Base-by-base conservation (phyloP, 2,113 vertebrate genomes). In the Chloropsis hardwickii region DNA sequence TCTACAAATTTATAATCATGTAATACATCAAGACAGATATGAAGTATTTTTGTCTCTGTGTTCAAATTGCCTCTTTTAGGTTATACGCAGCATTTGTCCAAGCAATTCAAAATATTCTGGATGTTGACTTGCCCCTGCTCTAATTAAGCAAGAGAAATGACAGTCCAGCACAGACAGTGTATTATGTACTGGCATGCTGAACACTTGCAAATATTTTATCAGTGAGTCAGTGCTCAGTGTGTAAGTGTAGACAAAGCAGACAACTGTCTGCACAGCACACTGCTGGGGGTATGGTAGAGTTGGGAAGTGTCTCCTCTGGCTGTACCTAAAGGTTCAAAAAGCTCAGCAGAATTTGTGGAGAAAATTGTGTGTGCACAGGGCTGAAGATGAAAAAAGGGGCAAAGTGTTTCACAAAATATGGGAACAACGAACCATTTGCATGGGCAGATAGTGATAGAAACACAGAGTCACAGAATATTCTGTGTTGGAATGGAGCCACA, bases 91-190 rank as follows among this genome's bases (percentile, higher is more conserved):
- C 14, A 45, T 91, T 91, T 64, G 57, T 45, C 65, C 65, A 72
- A 81, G 7, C 22, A 91, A 15, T 31, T 61, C 25, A 76, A 83
- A 92, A 69, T 64, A 62, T 19, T 12, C 33, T 85, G 45, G 44
- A 53, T 57, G 28, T 45, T 76, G 42, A 9, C 10, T 96, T 84
- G 44, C 25, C 5, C 22, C 40, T 81, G 18, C 47, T 81, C 37
- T 84, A 92, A 89, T 84, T 84, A 96, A 94, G 53, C n/a, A 85
- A 60, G 51, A 60, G 29, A 81, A 92, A 76, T 81, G 33, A 85
- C 81, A 84, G 44, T 16, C 42, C 53, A 53, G 31, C 11, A 53
- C 25, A 89, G 73, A 61, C 53, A 84, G 37, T 12, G 10, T 91
- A 48, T 89, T 79, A 76, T 83, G 88, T 94, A 56, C 39, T 31